Conservation (phyloP, 2,888 invertebrate genomes). For the Lucinisca nassula region DNA sequence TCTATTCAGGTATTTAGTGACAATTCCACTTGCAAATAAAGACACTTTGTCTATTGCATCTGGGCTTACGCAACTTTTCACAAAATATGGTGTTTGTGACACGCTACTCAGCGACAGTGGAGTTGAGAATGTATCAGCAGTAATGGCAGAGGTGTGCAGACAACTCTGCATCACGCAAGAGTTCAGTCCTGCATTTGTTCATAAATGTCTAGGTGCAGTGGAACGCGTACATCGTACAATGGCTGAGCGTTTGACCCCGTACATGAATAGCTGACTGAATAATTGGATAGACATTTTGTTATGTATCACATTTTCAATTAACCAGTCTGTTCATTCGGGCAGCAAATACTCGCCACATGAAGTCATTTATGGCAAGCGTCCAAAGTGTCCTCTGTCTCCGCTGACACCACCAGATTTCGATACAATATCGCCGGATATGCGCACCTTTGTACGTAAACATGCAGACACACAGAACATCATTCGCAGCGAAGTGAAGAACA, state of each 20-base stretch:
- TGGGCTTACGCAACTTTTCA: conserved; percentile 18
- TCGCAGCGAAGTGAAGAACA: conserved; percentile 30
- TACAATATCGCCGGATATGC: conserved; percentile 22
- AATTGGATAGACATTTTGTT: conserved; percentile 44
- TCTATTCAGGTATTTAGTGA: conserved; percentile 32
- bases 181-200: neutral
- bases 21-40: too few species aligned
- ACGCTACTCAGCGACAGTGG: conserved; percentile 50
- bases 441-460: conserved; percentile 22
- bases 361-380: neutral
- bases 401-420: neutral
- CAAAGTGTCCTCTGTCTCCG: conserved; percentile 33
- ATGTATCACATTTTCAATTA: conserved; percentile 38
- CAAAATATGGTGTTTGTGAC: too few species aligned
- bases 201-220: conserved; percentile 8
- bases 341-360: neutral
- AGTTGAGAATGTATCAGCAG: conserved; percentile 55
- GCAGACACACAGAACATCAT: neutral
- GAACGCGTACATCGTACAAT: conserved; percentile 9
- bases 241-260: conserved; percentile 10
- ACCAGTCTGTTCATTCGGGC: conserved; percentile 19
- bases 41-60: conserved; percentile 36
- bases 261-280: neutral
- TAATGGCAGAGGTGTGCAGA: conserved; percentile 20
- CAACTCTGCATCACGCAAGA: conserved; percentile 3